These are phyloP conservation scores for Drosophila bocki DNA, from an alignment of 1,140 invertebrate species.

Conservation along the genomic window DNA sequence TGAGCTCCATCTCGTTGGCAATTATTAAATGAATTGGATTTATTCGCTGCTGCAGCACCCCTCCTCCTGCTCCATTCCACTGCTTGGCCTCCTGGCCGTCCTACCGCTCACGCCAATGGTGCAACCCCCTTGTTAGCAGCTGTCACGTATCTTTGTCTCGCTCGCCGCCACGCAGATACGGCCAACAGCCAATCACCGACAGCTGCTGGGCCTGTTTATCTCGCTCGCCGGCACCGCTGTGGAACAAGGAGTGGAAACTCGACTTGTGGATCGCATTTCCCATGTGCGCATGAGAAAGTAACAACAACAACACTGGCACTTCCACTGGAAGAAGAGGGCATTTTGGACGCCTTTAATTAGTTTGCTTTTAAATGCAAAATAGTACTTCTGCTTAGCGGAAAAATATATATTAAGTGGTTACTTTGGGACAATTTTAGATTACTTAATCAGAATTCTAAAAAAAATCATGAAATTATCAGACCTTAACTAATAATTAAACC, in stretches of 20 bases:
- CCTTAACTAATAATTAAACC: too few relatives aligned
- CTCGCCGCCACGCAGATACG: conserved; percentile 2
- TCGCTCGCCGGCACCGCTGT: conserved; percentile 37
- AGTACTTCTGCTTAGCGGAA: background rate
- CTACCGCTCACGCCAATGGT: background rate
- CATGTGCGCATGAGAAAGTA: conserved; percentile 5
- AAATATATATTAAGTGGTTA: background rate
- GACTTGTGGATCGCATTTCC: conserved; percentile 61
- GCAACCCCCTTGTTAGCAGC: conserved; percentile 45
- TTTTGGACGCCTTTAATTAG: conserved; percentile 67
- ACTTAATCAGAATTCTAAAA: background rate
- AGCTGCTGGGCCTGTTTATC: conserved; percentile 48
- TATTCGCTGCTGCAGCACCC: conserved; percentile 56
- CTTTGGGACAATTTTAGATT: background rate
- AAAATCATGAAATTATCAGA: background rate
- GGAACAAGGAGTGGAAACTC: conserved; percentile 67
- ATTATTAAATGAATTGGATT: conserved; percentile 85
- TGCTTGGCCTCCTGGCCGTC: background rate
- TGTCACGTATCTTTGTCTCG: conserved; percentile 32
- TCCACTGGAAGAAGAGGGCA: conserved; percentile 21
- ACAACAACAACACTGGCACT: background rate
- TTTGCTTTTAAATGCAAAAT: conserved; percentile 40
- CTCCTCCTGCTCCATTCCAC: background rate
- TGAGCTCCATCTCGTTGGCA: conserved; percentile 84
- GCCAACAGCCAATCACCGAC: conserved; percentile 61